Percentiles rank a stretch among this genome's conserved stretches.
Conservation (phyloP, 2,797 vertebrate genomes). For the Syndactyla subalaris region DNA sequence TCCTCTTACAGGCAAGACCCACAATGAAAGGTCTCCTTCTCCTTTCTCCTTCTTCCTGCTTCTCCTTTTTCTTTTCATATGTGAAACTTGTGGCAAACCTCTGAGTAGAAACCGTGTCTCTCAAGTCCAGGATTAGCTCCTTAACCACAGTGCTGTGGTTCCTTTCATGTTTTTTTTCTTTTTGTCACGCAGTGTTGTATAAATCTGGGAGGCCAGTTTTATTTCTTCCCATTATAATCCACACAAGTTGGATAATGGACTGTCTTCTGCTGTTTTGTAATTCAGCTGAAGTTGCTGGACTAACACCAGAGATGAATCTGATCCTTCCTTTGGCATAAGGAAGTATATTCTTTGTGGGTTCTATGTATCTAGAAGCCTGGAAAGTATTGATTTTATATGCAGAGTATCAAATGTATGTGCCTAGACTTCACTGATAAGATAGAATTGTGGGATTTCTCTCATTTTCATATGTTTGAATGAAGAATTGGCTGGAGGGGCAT, state of each 20-base stretch:
- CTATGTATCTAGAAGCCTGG: neutral
- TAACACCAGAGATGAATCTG: neutral
- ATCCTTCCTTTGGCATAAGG: neutral
- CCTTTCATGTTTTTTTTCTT: constrained; percentile 14
- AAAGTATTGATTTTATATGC: constrained; percentile 5
- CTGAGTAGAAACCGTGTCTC: neutral
- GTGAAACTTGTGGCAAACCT: constrained; percentile 17
- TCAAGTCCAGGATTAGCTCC: neutral
- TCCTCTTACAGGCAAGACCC: neutral
- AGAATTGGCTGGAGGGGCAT: constrained; percentile 33
- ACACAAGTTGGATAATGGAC: neutral
- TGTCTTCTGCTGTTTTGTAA: neutral
- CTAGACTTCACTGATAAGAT: constrained; percentile 6
- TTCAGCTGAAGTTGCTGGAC: neutral
- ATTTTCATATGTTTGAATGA: constrained; percentile 22
- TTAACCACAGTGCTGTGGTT: neutral
- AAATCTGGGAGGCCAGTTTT: neutral
- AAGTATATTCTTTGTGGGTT: neutral
- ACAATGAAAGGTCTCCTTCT: neutral
- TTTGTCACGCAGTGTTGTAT: neutral
- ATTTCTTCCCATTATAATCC: neutral
- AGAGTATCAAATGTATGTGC: neutral
- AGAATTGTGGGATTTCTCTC: constrained; percentile 2
- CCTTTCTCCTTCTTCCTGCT: rapidly evolving
- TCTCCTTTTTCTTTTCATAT: neutral